Conservation (phyloP, 2,888 invertebrate species). For the Elegia similella region DNA sequence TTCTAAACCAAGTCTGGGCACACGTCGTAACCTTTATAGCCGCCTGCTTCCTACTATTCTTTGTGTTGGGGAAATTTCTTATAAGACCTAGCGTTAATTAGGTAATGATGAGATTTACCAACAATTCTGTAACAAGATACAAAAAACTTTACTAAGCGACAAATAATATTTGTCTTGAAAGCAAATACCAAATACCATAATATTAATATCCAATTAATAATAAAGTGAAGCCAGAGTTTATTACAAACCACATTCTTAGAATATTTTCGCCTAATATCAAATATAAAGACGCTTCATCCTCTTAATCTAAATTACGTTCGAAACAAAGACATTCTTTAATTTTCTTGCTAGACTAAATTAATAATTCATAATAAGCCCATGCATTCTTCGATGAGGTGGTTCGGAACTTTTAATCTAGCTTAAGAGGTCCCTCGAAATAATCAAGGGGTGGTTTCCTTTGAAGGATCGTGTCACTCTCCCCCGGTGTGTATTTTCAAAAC, state of each 20-base stretch:
- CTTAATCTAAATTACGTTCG: conserved; percentile 32
- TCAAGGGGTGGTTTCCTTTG: conserved; percentile 41
- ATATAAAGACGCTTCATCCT: conserved; percentile 25
- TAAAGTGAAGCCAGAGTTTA: not conserved
- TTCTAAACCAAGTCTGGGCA: too few relatives aligned
- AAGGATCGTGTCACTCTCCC: conserved; percentile 39
- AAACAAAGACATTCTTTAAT: conserved; percentile 45
- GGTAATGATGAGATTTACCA: too few relatives aligned
- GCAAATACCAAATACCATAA: too few relatives aligned
- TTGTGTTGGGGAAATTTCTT: too few relatives aligned
- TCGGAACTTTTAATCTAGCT: conserved; percentile 63
- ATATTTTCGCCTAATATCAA: not conserved
- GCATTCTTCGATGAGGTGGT: conserved; percentile 49
- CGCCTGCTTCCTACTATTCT: too few relatives aligned
- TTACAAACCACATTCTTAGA: conserved; percentile 3
- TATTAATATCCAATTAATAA: not conserved
- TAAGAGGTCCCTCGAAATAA: conserved; percentile 46
- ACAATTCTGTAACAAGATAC: too few relatives aligned
- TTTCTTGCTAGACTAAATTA: conserved; percentile 46
- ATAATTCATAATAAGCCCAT: conserved; percentile 60
- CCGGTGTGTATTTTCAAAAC: conserved; percentile 12
- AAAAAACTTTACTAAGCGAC: too few relatives aligned
- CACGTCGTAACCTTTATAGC: too few relatives aligned
- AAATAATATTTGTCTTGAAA: too few relatives aligned
- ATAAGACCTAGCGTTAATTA: too few relatives aligned